Percentiles rank a stretch among this genome's conserved stretches.
phyloP scores from a whole-genome alignment of 2,797 vertebrate species.

The Agapornis canus region DNA sequence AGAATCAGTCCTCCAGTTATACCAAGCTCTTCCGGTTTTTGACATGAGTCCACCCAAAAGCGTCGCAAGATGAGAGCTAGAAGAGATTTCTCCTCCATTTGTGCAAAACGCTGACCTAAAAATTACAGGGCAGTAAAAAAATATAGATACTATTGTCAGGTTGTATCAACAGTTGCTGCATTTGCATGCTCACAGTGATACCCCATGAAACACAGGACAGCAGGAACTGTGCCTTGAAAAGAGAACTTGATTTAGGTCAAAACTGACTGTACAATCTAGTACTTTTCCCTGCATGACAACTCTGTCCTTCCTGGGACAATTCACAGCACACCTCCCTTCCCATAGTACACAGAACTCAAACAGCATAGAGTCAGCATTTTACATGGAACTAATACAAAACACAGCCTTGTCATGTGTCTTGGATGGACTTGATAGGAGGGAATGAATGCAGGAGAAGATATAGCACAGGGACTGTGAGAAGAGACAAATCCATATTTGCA shows the following conservation, averaged over 20 bases:
- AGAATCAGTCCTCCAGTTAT: constrained; percentile 87
- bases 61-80: constrained; percentile 83
- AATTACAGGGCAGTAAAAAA: not conserved
- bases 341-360: not conserved
- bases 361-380: not conserved
- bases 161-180: not conserved
- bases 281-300: not conserved
- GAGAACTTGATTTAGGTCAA: not conserved
- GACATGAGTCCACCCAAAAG: constrained; percentile 85
- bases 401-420: not conserved
- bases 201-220: not conserved
- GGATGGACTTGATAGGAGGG: not conserved
- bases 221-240: not conserved
- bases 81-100: constrained; percentile 93
- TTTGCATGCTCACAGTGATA: not conserved
- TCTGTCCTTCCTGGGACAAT: not conserved
- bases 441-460: not conserved
- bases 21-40: constrained; percentile 84
- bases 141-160: not conserved
- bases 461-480: not conserved
- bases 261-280: not conserved
- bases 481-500: not conserved
- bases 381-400: not conserved
- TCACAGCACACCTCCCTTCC: not conserved
- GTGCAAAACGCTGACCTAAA: constrained; percentile 91